These are phyloP conservation scores for Rhopilema esculentum DNA, from an alignment of 30 jellyfish, hydroid and myxozoan genomes.

Conservation along the genomic window DNA sequence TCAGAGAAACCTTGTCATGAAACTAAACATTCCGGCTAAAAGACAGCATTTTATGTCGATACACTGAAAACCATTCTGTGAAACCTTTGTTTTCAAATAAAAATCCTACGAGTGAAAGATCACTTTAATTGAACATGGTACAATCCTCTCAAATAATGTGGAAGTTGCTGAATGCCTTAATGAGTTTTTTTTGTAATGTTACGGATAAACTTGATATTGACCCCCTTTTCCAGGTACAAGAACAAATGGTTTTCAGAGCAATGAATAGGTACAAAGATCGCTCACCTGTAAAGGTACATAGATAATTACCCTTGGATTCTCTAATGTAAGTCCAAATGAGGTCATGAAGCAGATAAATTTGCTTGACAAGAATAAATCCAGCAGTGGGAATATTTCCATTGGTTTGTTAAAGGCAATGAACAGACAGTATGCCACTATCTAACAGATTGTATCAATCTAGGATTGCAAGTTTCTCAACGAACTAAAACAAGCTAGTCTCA, in stretches of 20 bases:
- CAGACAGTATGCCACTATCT: conserved; percentile 30
- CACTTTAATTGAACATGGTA: conserved; percentile 18
- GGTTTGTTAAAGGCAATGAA: conserved; percentile 19
- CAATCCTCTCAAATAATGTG: conserved; percentile 53
- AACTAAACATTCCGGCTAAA: too few relatives aligned
- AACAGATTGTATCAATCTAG: conserved; percentile 39
- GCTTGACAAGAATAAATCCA: conserved; percentile 30
- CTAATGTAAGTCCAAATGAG: conserved; percentile 38
- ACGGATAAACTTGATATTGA: conserved; percentile 38
- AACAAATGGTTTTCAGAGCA: conserved; percentile 29
- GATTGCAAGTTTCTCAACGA: conserved; percentile 40
- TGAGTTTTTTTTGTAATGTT: conserved; percentile 10
- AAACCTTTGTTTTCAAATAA: neutral
- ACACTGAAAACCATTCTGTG: too few relatives aligned
- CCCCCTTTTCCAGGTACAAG: conserved; percentile 26
- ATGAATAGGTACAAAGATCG: conserved; percentile 22
- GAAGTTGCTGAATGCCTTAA: conserved; percentile 38
- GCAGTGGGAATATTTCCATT: conserved; percentile 16
- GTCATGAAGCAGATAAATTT: conserved; percentile 38
- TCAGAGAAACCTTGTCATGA: too few relatives aligned
- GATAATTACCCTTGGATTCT: conserved; percentile 2
- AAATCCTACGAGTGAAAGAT: neutral
- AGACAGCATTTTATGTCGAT: too few relatives aligned
- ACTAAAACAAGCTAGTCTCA: conserved; percentile 14
- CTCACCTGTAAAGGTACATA: neutral